A percentile compares a stretch with the other conserved stretches of the same genome.
These are phyloP conservation scores for Nixonia krombeini DNA, from an alignment of 1,140 invertebrate species.

Conservation along the genomic window DNA sequence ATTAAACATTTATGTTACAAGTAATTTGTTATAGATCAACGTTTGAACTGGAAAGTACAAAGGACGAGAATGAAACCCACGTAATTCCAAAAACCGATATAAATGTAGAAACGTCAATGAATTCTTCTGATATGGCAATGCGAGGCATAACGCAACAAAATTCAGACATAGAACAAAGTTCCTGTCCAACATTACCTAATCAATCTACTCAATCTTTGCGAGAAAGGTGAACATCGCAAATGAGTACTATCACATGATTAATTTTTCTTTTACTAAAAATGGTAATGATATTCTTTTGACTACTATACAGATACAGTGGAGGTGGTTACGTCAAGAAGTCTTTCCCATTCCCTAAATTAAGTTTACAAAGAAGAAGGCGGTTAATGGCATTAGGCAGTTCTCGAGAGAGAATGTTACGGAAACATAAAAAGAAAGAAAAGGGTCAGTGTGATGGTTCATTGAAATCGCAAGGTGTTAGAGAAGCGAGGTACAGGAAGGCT, in stretches of 20 bases:
- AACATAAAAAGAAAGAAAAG: conserved; percentile 67
- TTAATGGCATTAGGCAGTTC: conserved; percentile 68
- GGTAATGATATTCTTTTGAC: not conserved
- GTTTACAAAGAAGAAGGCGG: conserved; percentile 70
- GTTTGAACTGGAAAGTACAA: conserved; percentile 64
- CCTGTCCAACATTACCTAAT: conserved; percentile 53
- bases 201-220: conserved; percentile 62
- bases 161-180: conserved; percentile 59
- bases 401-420: conserved; percentile 66
- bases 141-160: conserved; percentile 64
- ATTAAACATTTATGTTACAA: not conserved
- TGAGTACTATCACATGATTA: too few relatives aligned
- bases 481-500: conserved; percentile 70
- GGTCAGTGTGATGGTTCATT: conserved; percentile 48
- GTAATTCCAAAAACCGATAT: conserved; percentile 50
- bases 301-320: conserved; percentile 66
- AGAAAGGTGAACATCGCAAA: too few relatives aligned
- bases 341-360: conserved; percentile 74
- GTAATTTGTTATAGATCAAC: conserved; percentile 46
- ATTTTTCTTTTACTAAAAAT: not conserved
- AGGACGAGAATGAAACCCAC: conserved; percentile 56
- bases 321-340: conserved; percentile 76
- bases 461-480: conserved; percentile 59
- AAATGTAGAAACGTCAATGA: conserved; percentile 58
- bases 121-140: conserved; percentile 63